phyloP scores from a whole-genome alignment of 1,140 invertebrate genomes.

The Calephelis virginiensis region DNA sequence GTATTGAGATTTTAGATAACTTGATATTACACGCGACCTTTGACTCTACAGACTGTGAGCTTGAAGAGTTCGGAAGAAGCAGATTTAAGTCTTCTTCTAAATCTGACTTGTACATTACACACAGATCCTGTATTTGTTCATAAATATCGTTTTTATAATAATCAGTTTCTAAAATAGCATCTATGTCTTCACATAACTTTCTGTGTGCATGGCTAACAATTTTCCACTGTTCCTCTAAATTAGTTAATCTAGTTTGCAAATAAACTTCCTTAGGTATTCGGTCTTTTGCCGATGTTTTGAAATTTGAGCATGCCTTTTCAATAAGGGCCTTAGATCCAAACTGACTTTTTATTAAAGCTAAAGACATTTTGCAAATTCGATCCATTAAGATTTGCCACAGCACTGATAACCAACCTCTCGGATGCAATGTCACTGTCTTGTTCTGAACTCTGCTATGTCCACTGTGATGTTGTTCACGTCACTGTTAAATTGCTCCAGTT shows the following conservation, averaged over 20 bases:
- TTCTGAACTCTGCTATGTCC: no score
- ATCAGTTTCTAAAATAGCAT: no score
- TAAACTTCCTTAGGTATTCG: constrained; percentile 6
- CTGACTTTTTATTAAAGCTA: not conserved
- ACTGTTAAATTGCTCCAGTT: not conserved
- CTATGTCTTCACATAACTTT: constrained; percentile 14
- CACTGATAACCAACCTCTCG: not conserved
- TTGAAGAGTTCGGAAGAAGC: no score
- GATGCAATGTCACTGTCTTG: not conserved
- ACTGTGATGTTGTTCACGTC: no score
- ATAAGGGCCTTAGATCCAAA: constrained; percentile 1
- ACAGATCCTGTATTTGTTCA: no score
- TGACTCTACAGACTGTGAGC: no score
- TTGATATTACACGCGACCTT: no score
- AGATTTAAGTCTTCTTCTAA: no score
- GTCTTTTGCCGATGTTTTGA: constrained; percentile 6
- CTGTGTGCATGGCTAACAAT: not conserved
- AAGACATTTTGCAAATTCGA: no score
- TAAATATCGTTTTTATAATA: no score
- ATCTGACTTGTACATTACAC: no score
- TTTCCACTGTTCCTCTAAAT: constrained; percentile 18
- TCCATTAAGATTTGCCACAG: not conserved
- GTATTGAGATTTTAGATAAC: no score
- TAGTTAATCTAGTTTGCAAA: constrained; percentile 6
- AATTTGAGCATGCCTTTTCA: constrained; percentile 10